Evolutionary conservation across 2,888 invertebrate genomes (phyloP).

Genomic region (Lithosia quadra): DNA sequence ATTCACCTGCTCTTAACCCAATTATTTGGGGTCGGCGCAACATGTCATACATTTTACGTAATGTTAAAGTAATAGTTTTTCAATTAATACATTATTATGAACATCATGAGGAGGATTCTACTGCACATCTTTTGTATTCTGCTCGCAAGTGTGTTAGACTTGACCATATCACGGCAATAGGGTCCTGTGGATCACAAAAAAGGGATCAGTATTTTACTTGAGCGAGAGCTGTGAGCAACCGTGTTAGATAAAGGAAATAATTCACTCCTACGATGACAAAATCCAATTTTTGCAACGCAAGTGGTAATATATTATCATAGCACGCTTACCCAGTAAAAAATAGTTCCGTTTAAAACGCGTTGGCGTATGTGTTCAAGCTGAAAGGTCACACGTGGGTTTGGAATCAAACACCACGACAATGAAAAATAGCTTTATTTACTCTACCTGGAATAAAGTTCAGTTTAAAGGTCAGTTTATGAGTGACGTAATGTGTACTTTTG

Average conservation of each 20-base stretch:
- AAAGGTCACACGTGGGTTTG: constrained; percentile 19
- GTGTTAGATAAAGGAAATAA: not conserved
- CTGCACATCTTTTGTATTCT: too few relatives aligned
- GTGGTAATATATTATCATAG: not conserved
- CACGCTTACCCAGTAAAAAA: not conserved
- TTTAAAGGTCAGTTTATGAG: not conserved
- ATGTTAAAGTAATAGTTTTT: too few relatives aligned
- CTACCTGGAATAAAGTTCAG: not conserved
- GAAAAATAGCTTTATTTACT: not conserved
- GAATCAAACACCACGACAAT: not conserved
- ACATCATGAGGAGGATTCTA: too few relatives aligned
- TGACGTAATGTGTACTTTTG: not conserved
- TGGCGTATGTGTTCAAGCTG: not conserved
- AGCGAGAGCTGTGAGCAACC: not conserved
- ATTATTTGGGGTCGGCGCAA: too few relatives aligned
- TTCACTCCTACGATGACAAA: not conserved
- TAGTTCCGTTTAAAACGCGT: not conserved
- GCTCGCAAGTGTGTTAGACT: too few relatives aligned
- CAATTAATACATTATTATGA: too few relatives aligned
- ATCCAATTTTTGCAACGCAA: not conserved
- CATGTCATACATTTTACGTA: too few relatives aligned
- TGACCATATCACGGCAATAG: not conserved
- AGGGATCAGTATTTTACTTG: not conserved
- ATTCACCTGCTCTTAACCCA: too few relatives aligned
- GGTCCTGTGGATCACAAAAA: not conserved